Base-by-base conservation (phyloP, 2,113 vertebrate species). In the Cettia cetti region DNA sequence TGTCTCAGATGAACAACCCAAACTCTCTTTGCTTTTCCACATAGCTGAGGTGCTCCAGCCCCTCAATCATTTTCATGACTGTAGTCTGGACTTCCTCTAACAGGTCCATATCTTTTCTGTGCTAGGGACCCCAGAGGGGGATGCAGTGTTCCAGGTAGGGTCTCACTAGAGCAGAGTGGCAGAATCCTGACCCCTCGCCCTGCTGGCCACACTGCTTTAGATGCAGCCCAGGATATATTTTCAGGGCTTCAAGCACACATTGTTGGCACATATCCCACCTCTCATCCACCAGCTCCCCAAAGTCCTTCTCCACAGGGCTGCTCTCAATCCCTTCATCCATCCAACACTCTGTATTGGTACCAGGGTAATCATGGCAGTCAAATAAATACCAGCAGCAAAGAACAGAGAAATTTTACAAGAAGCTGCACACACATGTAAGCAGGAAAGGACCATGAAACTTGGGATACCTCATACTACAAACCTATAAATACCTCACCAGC, bases 151-250 rank as follows among this genome's bases (percentile, higher is more conserved):
- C 1, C n/a, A 59, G 49, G 22, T 33, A 19, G 19, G 17, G 4
- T 76, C 57, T 70, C 76, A 76, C 13, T 6, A 22, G 61, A 68
- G 49, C 6, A 63, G 42, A 75, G 49, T 13, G 42, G 10, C 13
- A 76, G 63, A 81, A 49, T n/a, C 27, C 13, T 16, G n/a, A 20
- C 59, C 31, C 19, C 37, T 57, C 0, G 0, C 9, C 37, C n/a
- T 76, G 42, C 35, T 86, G 65, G 6, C 26, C 53, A 66, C 0
- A 0, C 20, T 24, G 8, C 18, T 61, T 61, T 45, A 18, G 28
- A 61, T 61, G 26, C 12, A 63, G 77, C 15, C 52, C 11, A 45
- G 26, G 30, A 28, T 5, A 44, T 1, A 2, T 26, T 16, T 72
- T 82, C 3, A 2, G 47, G 47, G 33, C 11, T 68, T 69, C 7